Base-by-base conservation (phyloP, 2,797 vertebrate genomes). In the Dendrocincla tyrannina region DNA sequence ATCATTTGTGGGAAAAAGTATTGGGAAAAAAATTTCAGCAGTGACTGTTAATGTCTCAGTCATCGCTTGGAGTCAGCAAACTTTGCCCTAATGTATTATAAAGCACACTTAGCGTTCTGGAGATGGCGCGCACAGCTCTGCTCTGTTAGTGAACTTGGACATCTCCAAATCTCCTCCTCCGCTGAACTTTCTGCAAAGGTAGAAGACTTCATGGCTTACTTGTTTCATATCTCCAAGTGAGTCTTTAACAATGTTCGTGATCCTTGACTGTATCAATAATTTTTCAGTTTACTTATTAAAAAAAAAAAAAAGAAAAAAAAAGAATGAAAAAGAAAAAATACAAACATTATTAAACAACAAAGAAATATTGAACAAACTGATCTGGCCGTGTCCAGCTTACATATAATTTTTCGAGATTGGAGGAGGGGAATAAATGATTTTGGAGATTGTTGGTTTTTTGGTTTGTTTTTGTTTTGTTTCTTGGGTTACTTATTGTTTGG, bases 161-260 rank as follows among this genome's bases (percentile, higher is more conserved):
- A 83, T 97, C 97, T 97, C 97, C 96, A 92, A 93, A 96, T 94
- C 95, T 97, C 96, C 96, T 97, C 96, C 96, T 97, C 95, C 88
- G 89, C 95, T 97, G 97, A 98, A 98, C 96, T 98, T 95, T 96
- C 94, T 94, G 84, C 96, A 95, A 97, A 98, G 98, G 98, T 98
- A 98, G 98, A 99, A 98, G 98, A 98, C 98, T 98, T 98, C 98
- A 98, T 97, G 98, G 98, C 98, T 98, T 98, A 98, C 97, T 98
- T 97, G 97, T 98, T 98, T 98, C 98, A 98, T 99, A 98, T 98
- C 98, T 98, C 98, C 98, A 98, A 99, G 99, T 99, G 99, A 99
- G 99, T 99, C 98, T 98, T 98, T 99, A 99, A 98, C 98, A 97
- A 98, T 98, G 98, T 97, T 97, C 96, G 98, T 99, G 98, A 98